Percentiles rank a stretch among this genome's conserved stretches.
Evolutionary conservation across 2,797 vertebrate species (phyloP).

Genomic region (Toxotes lorentzi): DNA sequence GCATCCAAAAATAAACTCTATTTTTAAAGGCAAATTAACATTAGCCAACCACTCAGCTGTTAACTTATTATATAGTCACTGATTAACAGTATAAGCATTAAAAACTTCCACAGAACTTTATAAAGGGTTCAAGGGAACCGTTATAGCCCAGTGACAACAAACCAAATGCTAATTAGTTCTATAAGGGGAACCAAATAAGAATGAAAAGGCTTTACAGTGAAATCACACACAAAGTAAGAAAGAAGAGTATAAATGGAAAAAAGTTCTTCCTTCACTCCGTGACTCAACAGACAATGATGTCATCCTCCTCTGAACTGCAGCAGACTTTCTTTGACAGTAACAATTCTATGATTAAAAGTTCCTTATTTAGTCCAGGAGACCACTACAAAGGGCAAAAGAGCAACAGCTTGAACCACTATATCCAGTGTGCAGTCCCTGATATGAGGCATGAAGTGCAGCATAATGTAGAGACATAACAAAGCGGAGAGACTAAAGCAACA

Average conservation of each 20-base stretch:
- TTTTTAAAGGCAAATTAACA: slow-evolving; percentile 5
- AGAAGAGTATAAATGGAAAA: not conserved
- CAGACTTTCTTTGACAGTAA: not conserved
- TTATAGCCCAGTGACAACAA: slow-evolving; percentile 7
- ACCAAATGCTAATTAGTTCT: slow-evolving; percentile 27
- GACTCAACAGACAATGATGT: not conserved
- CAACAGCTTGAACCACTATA: slow-evolving; percentile 2
- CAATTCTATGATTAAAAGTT: slow-evolving; percentile 2
- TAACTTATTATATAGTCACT: not conserved
- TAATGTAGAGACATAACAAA: slow-evolving; percentile 38
- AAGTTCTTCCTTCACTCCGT: not conserved
- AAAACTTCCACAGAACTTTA: not conserved
- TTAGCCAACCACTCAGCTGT: not conserved
- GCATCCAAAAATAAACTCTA: not conserved
- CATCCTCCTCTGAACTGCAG: not conserved
- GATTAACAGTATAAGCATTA: slow-evolving; percentile 6
- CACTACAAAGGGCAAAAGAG: slow-evolving; percentile 38
- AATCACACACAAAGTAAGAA: not conserved
- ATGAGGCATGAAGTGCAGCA: slow-evolving; percentile 43
- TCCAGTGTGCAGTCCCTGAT: slow-evolving; percentile 19
- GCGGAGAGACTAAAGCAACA: slow-evolving; percentile 52
- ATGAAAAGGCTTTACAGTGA: not conserved
- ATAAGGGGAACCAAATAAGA: slow-evolving; percentile 26
- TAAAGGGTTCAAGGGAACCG: slow-evolving; percentile 6
- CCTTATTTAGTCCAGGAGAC: slow-evolving; percentile 25